Evolutionary conservation across 2,113 vertebrate genomes (phyloP).

Genomic region (Nerophis lumbriciformis): DNA sequence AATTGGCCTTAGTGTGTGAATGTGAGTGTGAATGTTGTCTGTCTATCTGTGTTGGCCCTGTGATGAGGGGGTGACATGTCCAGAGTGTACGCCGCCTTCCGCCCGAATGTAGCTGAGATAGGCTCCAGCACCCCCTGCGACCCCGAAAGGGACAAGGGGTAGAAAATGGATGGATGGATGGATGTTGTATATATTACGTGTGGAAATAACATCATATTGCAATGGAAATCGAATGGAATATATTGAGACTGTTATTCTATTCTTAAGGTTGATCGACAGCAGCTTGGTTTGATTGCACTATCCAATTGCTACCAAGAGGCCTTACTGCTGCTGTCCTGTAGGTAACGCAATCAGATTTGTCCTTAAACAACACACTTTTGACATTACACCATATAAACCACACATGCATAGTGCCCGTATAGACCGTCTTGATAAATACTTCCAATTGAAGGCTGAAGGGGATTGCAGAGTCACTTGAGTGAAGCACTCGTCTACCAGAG

Average conservation of each 20-base stretch:
- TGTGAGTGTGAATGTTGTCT: too few species aligned
- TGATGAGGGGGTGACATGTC: too few species aligned
- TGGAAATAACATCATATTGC: not conserved
- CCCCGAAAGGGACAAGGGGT: too few species aligned
- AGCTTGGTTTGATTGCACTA: not conserved
- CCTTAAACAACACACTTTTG: constrained; percentile 1
- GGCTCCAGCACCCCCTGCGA: too few species aligned
- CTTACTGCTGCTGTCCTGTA: not conserved
- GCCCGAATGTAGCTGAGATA: too few species aligned
- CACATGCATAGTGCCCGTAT: constrained; percentile 1
- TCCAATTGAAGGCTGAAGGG: constrained; percentile 15
- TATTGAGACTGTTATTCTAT: not conserved
- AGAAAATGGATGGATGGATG: too few species aligned
- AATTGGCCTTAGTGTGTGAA: too few species aligned
- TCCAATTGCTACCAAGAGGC: not conserved
- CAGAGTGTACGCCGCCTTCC: too few species aligned
- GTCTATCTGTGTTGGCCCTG: too few species aligned
- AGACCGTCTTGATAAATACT: not conserved
- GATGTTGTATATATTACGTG: not conserved
- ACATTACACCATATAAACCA: not conserved
- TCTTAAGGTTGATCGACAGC: not conserved
- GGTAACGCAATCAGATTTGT: not conserved
- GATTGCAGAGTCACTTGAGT: constrained; percentile 56
- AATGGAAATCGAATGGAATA: not conserved
- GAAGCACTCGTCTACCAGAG: constrained; percentile 43